phyloP scores from a whole-genome alignment of 2,888 invertebrate species.

The Anthophora plumipes region DNA sequence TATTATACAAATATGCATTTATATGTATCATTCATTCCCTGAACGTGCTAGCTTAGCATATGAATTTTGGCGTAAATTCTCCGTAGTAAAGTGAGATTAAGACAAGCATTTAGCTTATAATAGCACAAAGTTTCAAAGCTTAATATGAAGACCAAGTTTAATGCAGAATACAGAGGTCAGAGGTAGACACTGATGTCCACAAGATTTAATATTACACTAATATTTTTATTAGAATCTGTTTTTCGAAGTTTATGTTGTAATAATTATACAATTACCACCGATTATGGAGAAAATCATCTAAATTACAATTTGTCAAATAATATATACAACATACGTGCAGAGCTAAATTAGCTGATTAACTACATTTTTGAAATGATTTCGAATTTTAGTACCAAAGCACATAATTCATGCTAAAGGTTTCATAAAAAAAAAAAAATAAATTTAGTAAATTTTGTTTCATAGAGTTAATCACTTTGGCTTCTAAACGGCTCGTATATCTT shows the following conservation, averaged over 20 bases:
- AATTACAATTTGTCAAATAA: too few species aligned
- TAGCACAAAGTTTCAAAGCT: neutral
- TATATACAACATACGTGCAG: too few species aligned
- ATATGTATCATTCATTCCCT: neutral
- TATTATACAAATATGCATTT: neutral
- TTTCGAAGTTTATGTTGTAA: too few species aligned
- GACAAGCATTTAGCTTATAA: neutral
- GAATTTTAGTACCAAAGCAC: too few species aligned
- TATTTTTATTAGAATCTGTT: neutral
- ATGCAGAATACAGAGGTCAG: neutral
- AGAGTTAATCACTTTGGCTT: too few species aligned
- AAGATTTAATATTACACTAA: neutral
- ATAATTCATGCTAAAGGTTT: too few species aligned
- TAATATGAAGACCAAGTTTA: neutral
- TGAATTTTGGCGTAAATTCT: slow-evolving; percentile 15
- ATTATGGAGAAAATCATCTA: too few species aligned
- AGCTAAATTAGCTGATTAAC: too few species aligned
- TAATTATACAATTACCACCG: too few species aligned
- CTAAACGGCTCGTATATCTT: neutral
- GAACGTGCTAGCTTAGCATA: neutral
- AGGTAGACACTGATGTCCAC: neutral
- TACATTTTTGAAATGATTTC: too few species aligned
- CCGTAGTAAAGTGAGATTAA: neutral
- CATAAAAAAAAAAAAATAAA: too few species aligned
- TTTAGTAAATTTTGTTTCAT: too few species aligned